Percentiles rank a stretch among this genome's conserved stretches.
phyloP scores from a whole-genome alignment of 1,140 invertebrate genomes.

The Drosophila grimshawi region DNA sequence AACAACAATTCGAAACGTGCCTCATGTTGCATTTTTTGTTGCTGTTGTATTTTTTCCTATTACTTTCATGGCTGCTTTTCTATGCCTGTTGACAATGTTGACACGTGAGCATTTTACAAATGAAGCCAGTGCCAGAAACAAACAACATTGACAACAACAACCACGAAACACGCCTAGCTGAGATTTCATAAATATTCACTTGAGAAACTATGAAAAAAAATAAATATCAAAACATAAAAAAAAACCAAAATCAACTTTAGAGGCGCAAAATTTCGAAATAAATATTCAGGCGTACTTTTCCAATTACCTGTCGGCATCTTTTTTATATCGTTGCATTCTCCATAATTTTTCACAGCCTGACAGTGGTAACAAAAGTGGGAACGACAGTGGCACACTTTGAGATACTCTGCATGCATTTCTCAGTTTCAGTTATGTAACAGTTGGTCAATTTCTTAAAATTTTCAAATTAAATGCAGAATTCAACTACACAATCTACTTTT shows the following conservation, averaged over 20 bases:
- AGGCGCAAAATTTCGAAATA: constrained; percentile 45
- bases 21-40: constrained; percentile 49
- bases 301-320: constrained; percentile 38
- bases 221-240: constrained; percentile 49
- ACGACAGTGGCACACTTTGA: background rate
- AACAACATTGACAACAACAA: constrained; percentile 40
- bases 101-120: constrained; percentile 77
- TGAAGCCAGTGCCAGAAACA: constrained; percentile 11
- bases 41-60: background rate
- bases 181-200: constrained; percentile 67
- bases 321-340: constrained; percentile 49
- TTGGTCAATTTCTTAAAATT: no score
- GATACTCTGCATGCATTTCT: constrained; percentile 1
- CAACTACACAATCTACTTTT: no score
- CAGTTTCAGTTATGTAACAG: no score
- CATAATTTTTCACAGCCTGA: constrained; percentile 23
- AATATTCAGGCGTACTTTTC: constrained; percentile 60
- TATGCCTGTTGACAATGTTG: constrained; percentile 39
- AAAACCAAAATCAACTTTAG: constrained; percentile 27
- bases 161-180: constrained; percentile 43
- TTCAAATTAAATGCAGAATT: no score
- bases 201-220: constrained; percentile 69
- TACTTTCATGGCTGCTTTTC: constrained; percentile 44
- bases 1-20: constrained; percentile 60
- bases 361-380: background rate